Conservation (phyloP, 2,888 invertebrate species). For the Deilephila porcellus region DNA sequence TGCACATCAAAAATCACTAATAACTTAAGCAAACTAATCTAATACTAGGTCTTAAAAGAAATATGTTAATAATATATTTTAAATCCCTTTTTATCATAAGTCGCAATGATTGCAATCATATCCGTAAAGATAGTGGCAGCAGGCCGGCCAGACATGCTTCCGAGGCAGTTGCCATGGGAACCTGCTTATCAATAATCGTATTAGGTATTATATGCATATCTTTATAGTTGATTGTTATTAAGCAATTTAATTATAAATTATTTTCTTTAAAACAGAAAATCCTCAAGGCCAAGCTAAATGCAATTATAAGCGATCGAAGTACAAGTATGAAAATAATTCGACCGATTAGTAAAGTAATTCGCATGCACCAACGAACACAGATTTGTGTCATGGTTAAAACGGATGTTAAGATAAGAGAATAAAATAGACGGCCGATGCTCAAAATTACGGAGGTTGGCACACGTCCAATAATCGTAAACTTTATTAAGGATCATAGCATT, state of each 20-base stretch:
- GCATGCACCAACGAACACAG: conserved; percentile 1
- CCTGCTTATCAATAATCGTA: neutral
- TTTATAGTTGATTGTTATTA: neutral
- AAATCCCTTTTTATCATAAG: neutral
- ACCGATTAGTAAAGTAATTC: neutral
- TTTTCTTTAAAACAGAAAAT: neutral
- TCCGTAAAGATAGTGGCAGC: neutral
- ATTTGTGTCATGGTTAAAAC: conserved; percentile 37
- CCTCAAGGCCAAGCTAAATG: neutral
- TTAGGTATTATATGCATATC: neutral
- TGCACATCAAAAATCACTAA: too few relatives aligned
- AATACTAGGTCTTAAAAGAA: too few relatives aligned
- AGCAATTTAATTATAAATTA: neutral
- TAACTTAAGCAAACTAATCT: too few relatives aligned
- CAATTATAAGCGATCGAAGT: neutral
- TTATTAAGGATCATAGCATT: conserved; percentile 31
- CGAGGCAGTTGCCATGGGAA: neutral
- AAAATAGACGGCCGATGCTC: conserved; percentile 37
- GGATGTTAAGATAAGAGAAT: conserved; percentile 37
- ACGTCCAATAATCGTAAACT: conserved; percentile 44
- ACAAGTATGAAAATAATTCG: neutral
- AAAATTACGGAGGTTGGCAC: conserved; percentile 43
- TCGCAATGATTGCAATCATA: neutral
- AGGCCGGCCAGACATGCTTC: neutral
- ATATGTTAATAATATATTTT: too few relatives aligned